These are phyloP conservation scores for Hyaena hyaena DNA, from an alignment of 2,113 vertebrate species.

Conservation along the genomic window DNA sequence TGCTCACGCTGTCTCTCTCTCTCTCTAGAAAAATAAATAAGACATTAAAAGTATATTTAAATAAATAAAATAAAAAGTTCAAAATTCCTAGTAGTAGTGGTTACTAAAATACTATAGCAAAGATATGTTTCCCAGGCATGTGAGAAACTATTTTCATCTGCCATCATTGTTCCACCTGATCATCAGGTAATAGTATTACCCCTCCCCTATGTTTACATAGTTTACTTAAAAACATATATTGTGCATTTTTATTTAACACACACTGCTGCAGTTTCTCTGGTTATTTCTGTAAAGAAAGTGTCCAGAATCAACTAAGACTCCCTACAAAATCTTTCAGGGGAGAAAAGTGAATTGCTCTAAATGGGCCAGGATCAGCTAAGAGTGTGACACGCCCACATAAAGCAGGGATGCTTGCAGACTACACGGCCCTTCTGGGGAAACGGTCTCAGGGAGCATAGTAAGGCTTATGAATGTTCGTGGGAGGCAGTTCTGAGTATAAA, in stretches of 20 bases:
- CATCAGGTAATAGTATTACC: not conserved
- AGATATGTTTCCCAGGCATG: not conserved
- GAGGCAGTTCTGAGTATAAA: conserved; percentile 60
- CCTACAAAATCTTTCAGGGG: not conserved
- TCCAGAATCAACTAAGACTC: not conserved
- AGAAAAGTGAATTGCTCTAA: not conserved
- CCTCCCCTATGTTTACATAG: not conserved
- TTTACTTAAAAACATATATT: not conserved
- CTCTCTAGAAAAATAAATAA: too few relatives aligned
- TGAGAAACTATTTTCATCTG: not conserved
- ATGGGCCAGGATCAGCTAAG: not conserved
- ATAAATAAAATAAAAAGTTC: not conserved
- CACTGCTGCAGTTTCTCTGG: not conserved
- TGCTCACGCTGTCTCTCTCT: too few relatives aligned
- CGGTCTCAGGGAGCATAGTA: not conserved
- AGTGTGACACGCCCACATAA: not conserved
- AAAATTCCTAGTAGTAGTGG: not conserved
- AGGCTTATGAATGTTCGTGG: conserved; percentile 74
- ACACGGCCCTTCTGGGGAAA: not conserved
- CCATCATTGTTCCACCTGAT: not conserved
- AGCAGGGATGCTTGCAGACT: not conserved
- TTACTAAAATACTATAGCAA: not conserved
- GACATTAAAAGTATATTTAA: too few relatives aligned
- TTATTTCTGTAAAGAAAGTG: not conserved
- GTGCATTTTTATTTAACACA: not conserved